These are phyloP conservation scores for Pogonocherus hispidulus DNA, from an alignment of 2,888 invertebrate species.

Conservation along the genomic window DNA sequence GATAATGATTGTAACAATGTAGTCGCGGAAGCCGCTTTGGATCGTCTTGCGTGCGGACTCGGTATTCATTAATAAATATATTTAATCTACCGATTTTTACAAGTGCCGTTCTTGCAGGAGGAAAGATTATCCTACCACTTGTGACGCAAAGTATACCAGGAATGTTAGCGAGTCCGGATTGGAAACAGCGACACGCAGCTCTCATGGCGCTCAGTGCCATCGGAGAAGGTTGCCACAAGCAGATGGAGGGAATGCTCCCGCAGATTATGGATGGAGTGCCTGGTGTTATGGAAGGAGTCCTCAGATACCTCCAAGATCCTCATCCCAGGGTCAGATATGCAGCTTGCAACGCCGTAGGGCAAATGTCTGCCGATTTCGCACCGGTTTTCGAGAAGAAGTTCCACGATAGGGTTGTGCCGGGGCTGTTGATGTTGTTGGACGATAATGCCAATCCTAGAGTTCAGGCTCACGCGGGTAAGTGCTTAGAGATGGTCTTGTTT, in stretches of 20 bases:
- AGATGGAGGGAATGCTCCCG: slow-evolving; percentile 96
- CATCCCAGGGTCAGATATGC: slow-evolving; percentile 96
- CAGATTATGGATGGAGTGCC: slow-evolving; percentile 91
- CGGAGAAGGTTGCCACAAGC: slow-evolving; percentile 98
- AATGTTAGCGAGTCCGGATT: slow-evolving; percentile 87
- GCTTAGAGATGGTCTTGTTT: no score
- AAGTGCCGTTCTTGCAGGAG: slow-evolving; percentile 51
- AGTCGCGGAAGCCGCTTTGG: slow-evolving; percentile 96
- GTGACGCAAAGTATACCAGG: slow-evolving; percentile 85
- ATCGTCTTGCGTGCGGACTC: slow-evolving; percentile 96
- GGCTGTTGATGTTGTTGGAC: slow-evolving; percentile 88
- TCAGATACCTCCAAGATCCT: slow-evolving; percentile 70
- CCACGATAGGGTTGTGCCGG: slow-evolving; percentile 95
- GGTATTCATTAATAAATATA: slow-evolving; percentile 71
- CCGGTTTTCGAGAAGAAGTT: slow-evolving; percentile 98
- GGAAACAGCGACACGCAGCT: slow-evolving; percentile 95
- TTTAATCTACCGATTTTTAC: slow-evolving; percentile 21
- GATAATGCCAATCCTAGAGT: slow-evolving; percentile 95
- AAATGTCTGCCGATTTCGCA: slow-evolving; percentile 99
- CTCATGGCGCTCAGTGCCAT: slow-evolving; percentile 98
- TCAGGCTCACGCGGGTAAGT: slow-evolving; percentile 82
- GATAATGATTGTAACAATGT: slow-evolving; percentile 96
- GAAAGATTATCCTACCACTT: slow-evolving; percentile 88
- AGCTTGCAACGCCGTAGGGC: slow-evolving; percentile 98
- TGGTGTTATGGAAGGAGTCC: slow-evolving; percentile 65